These are phyloP conservation scores for Bombus difficillimus DNA, from an alignment of 1,140 invertebrate species.

Conservation along the genomic window DNA sequence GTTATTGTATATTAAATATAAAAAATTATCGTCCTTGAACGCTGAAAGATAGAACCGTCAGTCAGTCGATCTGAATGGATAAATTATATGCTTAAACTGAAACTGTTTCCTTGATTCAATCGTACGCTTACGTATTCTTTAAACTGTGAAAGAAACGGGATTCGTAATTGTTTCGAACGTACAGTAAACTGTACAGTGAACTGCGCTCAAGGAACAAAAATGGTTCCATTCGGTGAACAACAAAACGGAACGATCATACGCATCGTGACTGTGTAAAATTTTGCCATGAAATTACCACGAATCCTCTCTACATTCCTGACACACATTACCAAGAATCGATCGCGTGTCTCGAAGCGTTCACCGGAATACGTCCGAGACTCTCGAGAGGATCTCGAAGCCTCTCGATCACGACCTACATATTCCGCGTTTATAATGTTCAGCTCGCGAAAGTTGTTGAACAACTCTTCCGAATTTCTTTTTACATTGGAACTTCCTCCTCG, in stretches of 20 bases:
- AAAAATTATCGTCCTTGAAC: background rate
- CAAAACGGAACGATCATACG: background rate
- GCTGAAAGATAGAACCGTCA: background rate
- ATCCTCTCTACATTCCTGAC: constrained; percentile 25
- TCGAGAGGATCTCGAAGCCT: constrained; percentile 22
- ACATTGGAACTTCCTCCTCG: background rate
- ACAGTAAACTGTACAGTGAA: background rate
- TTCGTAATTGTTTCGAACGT: background rate
- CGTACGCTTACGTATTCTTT: background rate
- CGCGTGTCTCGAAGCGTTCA: background rate
- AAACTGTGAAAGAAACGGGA: background rate
- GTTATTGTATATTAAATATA: too few species aligned
- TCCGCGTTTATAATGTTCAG: constrained; percentile 3
- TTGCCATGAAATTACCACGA: background rate
- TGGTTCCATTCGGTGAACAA: background rate
- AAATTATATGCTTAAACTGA: background rate
- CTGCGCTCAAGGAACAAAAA: background rate
- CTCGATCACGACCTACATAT: constrained; percentile 58
- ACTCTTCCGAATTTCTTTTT: constrained; percentile 59
- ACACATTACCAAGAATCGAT: constrained; percentile 25
- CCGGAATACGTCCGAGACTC: background rate
- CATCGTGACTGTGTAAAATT: constrained; percentile 1
- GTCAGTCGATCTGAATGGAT: background rate
- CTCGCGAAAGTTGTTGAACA: constrained; percentile 59
- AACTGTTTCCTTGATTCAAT: background rate